Evolutionary conservation across 2,113 vertebrate species (phyloP), one percentile per base, ranked within the genome.

Genomic region (Sardina pilchardus): DNA sequence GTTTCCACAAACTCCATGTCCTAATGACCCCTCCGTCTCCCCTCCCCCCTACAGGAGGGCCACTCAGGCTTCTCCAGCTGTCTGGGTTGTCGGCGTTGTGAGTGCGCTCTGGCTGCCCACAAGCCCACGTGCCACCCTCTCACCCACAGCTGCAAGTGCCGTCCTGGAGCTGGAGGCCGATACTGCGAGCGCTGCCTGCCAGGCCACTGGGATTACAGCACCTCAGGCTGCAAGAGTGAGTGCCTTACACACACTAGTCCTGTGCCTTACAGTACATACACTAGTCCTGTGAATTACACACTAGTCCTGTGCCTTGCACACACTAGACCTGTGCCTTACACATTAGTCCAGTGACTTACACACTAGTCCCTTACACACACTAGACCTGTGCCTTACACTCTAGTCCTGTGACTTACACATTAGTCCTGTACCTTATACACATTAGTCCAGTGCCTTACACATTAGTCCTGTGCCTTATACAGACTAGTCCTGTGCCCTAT

Each of bases 41-140:
- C 71, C 71, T 16, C 12, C 8, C 3, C 14, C 7, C 67, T 91
- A 5, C 85, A 96, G 96, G 93, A 95, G 75, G 95, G 95, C 26
- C 92, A 95, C 92, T 95, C 93, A 0, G 95, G 96, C 86, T 96
- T 95, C 91, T 92, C 90, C 90, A 94, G 92, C 90, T 96, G 96
- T 88, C 93, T 90, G 71, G 96, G 96, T 78, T 96, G 96, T 88
- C 90, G 92, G 83, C 93, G 93, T 87, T 96, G 96, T 90, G 93
- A 95, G 82, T 96, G 96, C 45, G 93, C 91, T 19, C 85, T 90
- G 8, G 96, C 96, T 48, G 95, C 95, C 9, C 42, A 92, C 4
- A 93, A 92, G 5, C 14, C 93, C 86, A 94, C 92, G 88, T 96
- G 96, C 90, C 93, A 96, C 81, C 93, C 92, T 0, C 91, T 95